These are phyloP conservation scores for Ginglymostoma cirratum DNA, from an alignment of 2,113 vertebrate genomes.

Conservation along the genomic window DNA sequence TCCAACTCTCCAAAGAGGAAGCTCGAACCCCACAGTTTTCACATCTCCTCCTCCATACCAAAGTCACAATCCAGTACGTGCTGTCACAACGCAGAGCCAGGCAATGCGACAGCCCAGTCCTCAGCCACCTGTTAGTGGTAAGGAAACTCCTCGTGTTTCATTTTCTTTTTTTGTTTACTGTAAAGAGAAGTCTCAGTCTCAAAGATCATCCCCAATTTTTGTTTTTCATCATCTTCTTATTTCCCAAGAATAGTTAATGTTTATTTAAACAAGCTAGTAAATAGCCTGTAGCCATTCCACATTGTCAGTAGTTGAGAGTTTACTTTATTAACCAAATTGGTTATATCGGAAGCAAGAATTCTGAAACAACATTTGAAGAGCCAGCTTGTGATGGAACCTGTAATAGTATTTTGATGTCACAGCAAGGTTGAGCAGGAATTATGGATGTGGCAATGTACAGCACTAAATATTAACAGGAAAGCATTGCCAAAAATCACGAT, in stretches of 20 bases:
- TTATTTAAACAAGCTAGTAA: not conserved
- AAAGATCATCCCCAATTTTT: not conserved
- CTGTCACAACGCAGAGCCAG: constrained; percentile 58
- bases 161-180: not conserved
- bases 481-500: not conserved
- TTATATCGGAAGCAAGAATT: not conserved
- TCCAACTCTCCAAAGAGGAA: constrained; percentile 52
- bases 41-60: constrained; percentile 60
- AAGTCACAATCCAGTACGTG: constrained; percentile 58
- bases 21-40: constrained; percentile 53
- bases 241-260: not conserved
- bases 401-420: not conserved
- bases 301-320: not conserved
- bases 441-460: not conserved
- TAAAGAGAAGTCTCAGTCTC: not conserved
- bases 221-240: not conserved
- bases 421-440: not conserved
- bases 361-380: too few relatives aligned
- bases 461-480: not conserved
- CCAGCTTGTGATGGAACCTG: not conserved
- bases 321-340: not conserved
- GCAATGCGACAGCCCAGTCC: constrained; percentile 61
- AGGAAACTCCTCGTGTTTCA: constrained; percentile 25
- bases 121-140: constrained; percentile 54
- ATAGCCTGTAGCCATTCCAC: not conserved